These are phyloP conservation scores for Dryocosmus kuriphilus DNA, from an alignment of 2,888 invertebrate genomes.

Conservation along the genomic window DNA sequence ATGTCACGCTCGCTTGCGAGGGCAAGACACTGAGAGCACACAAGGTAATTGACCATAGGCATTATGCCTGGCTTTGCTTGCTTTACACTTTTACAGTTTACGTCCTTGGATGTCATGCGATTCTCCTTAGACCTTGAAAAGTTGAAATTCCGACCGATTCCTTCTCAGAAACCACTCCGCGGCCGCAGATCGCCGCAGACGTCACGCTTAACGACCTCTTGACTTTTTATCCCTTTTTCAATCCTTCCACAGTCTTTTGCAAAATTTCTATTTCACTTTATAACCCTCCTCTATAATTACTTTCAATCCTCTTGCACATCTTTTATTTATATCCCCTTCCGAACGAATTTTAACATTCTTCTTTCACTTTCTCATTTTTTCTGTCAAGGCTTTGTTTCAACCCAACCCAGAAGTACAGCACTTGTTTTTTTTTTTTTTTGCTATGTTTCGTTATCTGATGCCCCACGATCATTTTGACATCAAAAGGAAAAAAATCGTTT, in stretches of 20 bases:
- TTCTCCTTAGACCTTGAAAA: conserved; percentile 38
- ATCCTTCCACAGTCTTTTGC: conserved; percentile 13
- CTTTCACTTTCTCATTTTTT: not conserved
- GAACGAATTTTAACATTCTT: not conserved
- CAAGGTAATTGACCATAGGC: conserved; percentile 77
- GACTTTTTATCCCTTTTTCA: conserved; percentile 20
- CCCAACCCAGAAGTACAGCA: not conserved
- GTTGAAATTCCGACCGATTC: conserved; percentile 37
- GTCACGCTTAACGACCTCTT: conserved; percentile 30
- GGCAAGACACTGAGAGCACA: conserved; percentile 88
- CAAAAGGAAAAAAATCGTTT: not conserved
- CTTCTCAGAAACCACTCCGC: conserved; percentile 24
- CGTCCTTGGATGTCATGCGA: conserved; percentile 40
- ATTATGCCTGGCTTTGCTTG: too few species aligned
- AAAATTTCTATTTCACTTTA: conserved; percentile 31
- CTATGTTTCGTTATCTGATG: not conserved
- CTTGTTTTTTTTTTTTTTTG: not conserved
- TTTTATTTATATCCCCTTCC: not conserved
- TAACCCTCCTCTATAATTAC: conserved; percentile 6
- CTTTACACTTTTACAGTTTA: not conserved
- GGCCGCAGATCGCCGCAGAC: conserved; percentile 2
- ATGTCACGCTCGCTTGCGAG: conserved; percentile 93
- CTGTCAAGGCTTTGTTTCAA: not conserved
- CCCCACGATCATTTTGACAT: not conserved
- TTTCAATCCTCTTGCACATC: not conserved